Percentiles rank a stretch among this genome's conserved stretches.
phyloP scores from a whole-genome alignment of 2,888 invertebrate species.

The Uropetala carovei region DNA sequence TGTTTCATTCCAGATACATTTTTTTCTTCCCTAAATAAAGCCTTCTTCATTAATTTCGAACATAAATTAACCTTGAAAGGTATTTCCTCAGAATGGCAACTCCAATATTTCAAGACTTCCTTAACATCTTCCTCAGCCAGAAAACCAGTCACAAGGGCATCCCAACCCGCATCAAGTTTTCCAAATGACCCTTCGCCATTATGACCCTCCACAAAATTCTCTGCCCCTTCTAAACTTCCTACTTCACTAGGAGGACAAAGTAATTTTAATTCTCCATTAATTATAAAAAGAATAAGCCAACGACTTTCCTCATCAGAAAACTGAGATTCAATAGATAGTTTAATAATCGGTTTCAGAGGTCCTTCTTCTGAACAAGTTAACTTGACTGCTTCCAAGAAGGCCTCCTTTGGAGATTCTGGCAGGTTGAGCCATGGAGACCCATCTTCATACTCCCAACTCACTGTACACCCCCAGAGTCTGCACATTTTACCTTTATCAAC shows the following conservation, averaged over 20 bases:
- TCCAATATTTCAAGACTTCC: slow-evolving; percentile 67
- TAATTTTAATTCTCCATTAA: slow-evolving; percentile 80
- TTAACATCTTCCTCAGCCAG: slow-evolving; percentile 73
- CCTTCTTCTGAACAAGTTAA: slow-evolving; percentile 75
- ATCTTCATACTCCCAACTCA: slow-evolving; percentile 46
- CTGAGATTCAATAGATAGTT: slow-evolving; percentile 78
- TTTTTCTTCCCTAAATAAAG: slow-evolving; percentile 77
- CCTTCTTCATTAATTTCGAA: slow-evolving; percentile 77
- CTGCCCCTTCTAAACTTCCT: not conserved
- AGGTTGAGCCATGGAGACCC: not conserved
- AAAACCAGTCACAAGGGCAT: slow-evolving; percentile 72
- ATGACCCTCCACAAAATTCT: not conserved
- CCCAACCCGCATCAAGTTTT: not conserved
- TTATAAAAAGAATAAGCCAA: slow-evolving; percentile 79
- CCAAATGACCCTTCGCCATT: not conserved
- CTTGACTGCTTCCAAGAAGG: slow-evolving; percentile 78
- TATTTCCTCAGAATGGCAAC: not conserved
- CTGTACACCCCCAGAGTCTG: slow-evolving; percentile 42
- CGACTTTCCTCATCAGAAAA: slow-evolving; percentile 75
- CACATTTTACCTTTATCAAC: slow-evolving; percentile 71
- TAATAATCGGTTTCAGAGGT: slow-evolving; percentile 78
- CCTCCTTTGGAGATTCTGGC: slow-evolving; percentile 72
- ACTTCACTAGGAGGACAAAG: slow-evolving; percentile 70
- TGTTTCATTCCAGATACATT: slow-evolving; percentile 76
- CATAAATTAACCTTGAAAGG: not conserved